Conservation (phyloP, 2,888 invertebrate genomes). For the Halocaridina rubra region DNA sequence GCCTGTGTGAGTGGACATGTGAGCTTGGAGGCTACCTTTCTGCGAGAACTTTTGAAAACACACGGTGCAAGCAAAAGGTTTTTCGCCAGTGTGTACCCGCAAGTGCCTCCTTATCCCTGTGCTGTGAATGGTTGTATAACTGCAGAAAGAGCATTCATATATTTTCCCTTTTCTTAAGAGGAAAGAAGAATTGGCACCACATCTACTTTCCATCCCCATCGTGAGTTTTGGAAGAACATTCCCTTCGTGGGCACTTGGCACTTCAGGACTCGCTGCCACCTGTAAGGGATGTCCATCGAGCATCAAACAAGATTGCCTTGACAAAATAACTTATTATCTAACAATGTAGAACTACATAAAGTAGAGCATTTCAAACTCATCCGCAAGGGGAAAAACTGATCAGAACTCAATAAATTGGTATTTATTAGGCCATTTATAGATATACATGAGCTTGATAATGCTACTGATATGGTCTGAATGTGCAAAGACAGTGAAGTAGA, state of each 20-base stretch:
- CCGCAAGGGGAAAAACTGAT: too few species aligned
- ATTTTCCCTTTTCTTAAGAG: conserved; percentile 19
- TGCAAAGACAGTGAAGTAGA: too few species aligned
- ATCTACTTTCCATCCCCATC: too few species aligned
- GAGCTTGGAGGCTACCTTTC: conserved; percentile 27
- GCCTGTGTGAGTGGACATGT: conserved; percentile 9
- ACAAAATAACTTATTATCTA: not conserved
- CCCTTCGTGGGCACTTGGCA: too few species aligned
- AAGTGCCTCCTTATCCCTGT: conserved; percentile 52
- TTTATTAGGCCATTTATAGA: too few species aligned
- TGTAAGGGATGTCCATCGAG: conserved; percentile 29
- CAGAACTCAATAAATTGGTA: too few species aligned
- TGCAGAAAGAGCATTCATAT: conserved; percentile 34
- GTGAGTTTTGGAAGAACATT: too few species aligned
- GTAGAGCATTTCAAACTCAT: too few species aligned
- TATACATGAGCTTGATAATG: too few species aligned
- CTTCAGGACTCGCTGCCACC: conserved; percentile 9
- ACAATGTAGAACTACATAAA: too few species aligned
- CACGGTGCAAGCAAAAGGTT: conserved; percentile 55
- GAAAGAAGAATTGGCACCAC: too few species aligned
- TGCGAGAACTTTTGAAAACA: conserved; percentile 34
- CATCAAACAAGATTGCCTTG: not conserved
- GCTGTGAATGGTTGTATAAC: conserved; percentile 34
- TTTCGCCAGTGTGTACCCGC: conserved; percentile 60
- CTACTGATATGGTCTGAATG: too few species aligned